A percentile compares a stretch with the other conserved stretches of the same genome.
These are phyloP conservation scores for Amphipyra berbera DNA, from an alignment of 2,888 invertebrate species.

Conservation along the genomic window DNA sequence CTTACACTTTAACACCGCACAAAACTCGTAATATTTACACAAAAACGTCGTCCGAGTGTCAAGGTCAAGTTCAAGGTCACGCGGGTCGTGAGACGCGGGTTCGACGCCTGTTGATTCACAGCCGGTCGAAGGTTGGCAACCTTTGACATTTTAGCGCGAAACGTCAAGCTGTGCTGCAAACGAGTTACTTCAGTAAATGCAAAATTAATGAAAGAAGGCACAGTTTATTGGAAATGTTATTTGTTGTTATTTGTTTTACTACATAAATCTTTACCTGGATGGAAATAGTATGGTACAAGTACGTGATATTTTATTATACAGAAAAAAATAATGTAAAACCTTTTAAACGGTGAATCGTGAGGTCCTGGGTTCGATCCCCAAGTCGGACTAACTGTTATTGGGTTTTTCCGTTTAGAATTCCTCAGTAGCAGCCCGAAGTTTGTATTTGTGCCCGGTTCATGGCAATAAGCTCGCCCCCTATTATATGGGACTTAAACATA, in stretches of 20 bases:
- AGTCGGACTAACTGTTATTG: no score
- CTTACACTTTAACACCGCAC: constrained; percentile 4
- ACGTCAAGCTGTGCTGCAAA: constrained; percentile 47
- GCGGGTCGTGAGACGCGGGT: constrained; percentile 79
- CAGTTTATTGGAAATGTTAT: constrained; percentile 10
- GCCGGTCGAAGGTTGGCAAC: constrained; percentile 78
- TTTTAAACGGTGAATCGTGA: no score
- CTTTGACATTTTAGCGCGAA: constrained; percentile 75
- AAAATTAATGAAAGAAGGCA: constrained; percentile 32
- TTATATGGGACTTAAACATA: no score
- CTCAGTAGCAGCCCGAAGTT: no score
- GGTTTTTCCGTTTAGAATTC: no score
- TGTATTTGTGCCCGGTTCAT: no score
- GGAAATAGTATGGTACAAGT: no score
- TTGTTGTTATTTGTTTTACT: constrained; percentile 5
- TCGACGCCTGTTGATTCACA: constrained; percentile 76
- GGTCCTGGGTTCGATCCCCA: no score
- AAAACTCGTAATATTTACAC: constrained; percentile 47
- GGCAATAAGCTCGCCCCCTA: no score
- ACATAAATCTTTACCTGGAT: constrained; percentile 1
- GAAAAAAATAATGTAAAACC: no score
- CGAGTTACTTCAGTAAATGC: constrained; percentile 36
- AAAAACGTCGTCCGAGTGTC: constrained; percentile 58
- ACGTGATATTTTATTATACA: no score
- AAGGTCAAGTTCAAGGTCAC: constrained; percentile 64